These are phyloP conservation scores for Brachionus paranguensis DNA, from an alignment of 1,140 invertebrate genomes.

Conservation along the genomic window DNA sequence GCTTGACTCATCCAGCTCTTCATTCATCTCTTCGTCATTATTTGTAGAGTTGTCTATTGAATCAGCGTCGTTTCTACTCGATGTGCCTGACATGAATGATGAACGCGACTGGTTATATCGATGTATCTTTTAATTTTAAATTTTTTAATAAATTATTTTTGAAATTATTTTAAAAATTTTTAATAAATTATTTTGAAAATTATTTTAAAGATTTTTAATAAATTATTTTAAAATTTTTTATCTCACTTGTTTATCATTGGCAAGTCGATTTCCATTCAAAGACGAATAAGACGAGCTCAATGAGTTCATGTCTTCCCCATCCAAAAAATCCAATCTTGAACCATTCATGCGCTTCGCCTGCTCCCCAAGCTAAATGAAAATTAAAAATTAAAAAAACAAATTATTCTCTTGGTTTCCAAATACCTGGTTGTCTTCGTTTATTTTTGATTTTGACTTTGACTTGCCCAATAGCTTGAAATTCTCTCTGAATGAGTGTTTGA, in stretches of 20 bases:
- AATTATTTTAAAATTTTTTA: neutral
- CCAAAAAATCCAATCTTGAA: constrained; percentile 36
- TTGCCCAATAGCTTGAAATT: constrained; percentile 12
- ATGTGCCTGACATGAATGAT: constrained; percentile 9
- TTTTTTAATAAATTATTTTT: neutral
- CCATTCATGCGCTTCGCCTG: constrained; percentile 26
- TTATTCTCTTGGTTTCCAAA: neutral
- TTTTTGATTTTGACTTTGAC: constrained; percentile 6
- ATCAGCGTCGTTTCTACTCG: constrained; percentile 5
- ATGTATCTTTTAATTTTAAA: neutral
- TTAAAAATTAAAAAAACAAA: neutral
- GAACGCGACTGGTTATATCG: constrained; percentile 7
- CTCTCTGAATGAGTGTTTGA: constrained; percentile 26
- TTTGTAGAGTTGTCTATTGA: constrained; percentile 1
- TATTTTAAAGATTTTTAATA: no score
- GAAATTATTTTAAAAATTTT: neutral
- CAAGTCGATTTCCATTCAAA: neutral
- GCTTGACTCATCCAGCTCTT: neutral
- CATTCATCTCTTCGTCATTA: neutral
- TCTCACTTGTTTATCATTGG: neutral
- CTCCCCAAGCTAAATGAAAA: constrained; percentile 1
- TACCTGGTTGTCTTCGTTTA: constrained; percentile 30
- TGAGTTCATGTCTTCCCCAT: constrained; percentile 29
- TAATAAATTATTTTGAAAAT: neutral
- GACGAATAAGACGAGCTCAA: constrained; percentile 28